Percentiles rank a stretch among this genome's conserved stretches.
These are phyloP conservation scores for Tortrix viridana DNA, from an alignment of 2,888 invertebrate genomes.

Conservation along the genomic window DNA sequence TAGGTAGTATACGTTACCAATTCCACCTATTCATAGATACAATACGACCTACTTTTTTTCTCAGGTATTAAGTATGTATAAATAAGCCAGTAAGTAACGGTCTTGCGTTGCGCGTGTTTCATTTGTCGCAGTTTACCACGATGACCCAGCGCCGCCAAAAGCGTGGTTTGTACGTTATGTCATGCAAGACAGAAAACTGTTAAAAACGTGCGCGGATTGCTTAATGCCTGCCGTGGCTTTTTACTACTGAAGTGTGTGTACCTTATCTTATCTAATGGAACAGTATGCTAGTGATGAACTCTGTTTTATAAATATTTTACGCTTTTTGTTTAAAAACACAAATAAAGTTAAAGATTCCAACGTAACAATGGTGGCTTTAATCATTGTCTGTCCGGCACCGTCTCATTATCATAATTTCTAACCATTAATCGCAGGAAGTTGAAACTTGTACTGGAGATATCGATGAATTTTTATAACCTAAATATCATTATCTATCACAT, in stretches of 20 bases:
- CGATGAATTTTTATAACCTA: no score
- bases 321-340: neutral
- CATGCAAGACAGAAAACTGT: slow-evolving; percentile 25
- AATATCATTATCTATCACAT: no score
- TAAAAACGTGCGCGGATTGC: slow-evolving; percentile 25
- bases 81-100: slow-evolving; percentile 13
- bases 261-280: slow-evolving; percentile 14
- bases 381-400: no score
- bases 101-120: slow-evolving; percentile 31
- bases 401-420: no score
- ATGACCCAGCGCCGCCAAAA: slow-evolving; percentile 35
- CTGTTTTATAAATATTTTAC: slow-evolving; percentile 11
- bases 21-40: neutral
- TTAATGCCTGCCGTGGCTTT: slow-evolving; percentile 20
- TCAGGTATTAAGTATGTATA: slow-evolving; percentile 19
- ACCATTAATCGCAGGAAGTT: no score
- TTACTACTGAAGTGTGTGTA: slow-evolving; percentile 7
- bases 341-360: no score
- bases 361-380: no score
- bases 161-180: slow-evolving; percentile 28
- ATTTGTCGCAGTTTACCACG: slow-evolving; percentile 38
- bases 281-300: slow-evolving; percentile 9
- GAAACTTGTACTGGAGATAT: no score
- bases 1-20: neutral
- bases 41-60: slow-evolving; percentile 18